A percentile compares a stretch with the other conserved stretches of the same genome.
phyloP scores from a whole-genome alignment of 2,113 vertebrate genomes.

The Alligator sinensis region DNA sequence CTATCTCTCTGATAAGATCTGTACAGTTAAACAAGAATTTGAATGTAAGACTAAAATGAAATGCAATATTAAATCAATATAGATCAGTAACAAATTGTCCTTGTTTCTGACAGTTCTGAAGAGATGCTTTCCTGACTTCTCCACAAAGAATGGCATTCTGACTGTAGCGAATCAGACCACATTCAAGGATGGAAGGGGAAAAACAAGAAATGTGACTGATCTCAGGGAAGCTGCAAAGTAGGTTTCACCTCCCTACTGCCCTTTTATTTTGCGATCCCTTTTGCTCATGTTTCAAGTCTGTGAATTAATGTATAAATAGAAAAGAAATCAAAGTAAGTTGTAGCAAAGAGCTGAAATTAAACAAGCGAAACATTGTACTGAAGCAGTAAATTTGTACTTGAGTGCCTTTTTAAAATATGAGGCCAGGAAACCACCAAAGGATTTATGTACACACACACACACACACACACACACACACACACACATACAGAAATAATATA shows the following conservation, averaged over 20 bases:
- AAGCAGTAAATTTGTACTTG: not conserved
- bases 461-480: not conserved
- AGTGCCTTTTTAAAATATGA: not conserved
- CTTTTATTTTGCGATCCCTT: not conserved
- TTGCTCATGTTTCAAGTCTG: not conserved
- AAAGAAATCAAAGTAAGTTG: not conserved
- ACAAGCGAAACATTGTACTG: not conserved
- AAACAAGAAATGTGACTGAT: slow-evolving; percentile 84
- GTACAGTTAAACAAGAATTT: not conserved
- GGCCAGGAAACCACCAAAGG: not conserved
- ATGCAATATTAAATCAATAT: not conserved
- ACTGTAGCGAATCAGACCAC: slow-evolving; percentile 86
- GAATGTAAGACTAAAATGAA: not conserved
- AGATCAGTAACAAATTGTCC: not conserved
- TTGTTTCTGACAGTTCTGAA: slow-evolving; percentile 86
- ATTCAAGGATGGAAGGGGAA: slow-evolving; percentile 88
- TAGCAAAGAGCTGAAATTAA: not conserved
- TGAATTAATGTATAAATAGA: not conserved
- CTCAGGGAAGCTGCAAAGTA: slow-evolving; percentile 92
- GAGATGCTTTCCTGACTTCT: slow-evolving; percentile 96
- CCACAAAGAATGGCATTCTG: slow-evolving; percentile 86
- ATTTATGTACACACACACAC: not conserved
- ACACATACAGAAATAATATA: too few species aligned
- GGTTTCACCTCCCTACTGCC: slow-evolving; percentile 57
- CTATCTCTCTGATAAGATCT: not conserved